Percentiles rank a stretch among this genome's conserved stretches.
phyloP scores from a whole-genome alignment of 2,797 vertebrate species.

The Hypotaenidia okinawae region DNA sequence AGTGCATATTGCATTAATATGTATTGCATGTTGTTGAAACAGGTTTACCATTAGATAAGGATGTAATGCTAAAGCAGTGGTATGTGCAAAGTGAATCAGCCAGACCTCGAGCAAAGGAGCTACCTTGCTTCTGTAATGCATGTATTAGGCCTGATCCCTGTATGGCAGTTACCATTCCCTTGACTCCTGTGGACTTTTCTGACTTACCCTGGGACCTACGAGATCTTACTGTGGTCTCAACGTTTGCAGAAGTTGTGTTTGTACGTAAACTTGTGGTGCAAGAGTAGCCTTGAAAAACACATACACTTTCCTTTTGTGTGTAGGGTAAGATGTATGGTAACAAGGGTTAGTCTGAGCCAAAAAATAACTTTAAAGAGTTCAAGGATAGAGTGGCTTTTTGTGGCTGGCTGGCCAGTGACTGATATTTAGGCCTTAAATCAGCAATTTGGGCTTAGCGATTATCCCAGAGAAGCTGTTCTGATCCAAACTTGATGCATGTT shows the following conservation, averaged over 20 bases:
- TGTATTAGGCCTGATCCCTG: slow-evolving; percentile 49
- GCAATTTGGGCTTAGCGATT: slow-evolving; percentile 55
- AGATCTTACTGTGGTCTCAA: slow-evolving; percentile 14
- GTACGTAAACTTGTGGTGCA: slow-evolving; percentile 36
- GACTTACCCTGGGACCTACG: background rate
- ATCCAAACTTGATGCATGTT: slow-evolving; percentile 66
- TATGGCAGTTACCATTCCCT: slow-evolving; percentile 28
- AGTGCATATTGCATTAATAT: slow-evolving; percentile 74
- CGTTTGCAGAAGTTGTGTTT: slow-evolving; percentile 47
- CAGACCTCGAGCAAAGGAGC: slow-evolving; percentile 52
- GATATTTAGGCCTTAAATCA: slow-evolving; percentile 66
- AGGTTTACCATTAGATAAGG: slow-evolving; percentile 63
- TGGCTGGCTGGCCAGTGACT: slow-evolving; percentile 67
- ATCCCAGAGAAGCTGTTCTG: slow-evolving; percentile 64
- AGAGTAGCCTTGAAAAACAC: slow-evolving; percentile 50
- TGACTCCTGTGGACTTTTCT: slow-evolving; percentile 46
- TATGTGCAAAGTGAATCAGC: slow-evolving; percentile 51
- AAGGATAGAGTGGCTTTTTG: slow-evolving; percentile 47
- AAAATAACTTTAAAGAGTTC: slow-evolving; percentile 48
- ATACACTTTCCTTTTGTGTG: slow-evolving; percentile 45
- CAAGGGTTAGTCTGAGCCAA: slow-evolving; percentile 57
- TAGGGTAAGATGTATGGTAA: slow-evolving; percentile 40
- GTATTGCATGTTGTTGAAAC: slow-evolving; percentile 71
- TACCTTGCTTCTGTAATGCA: slow-evolving; percentile 56
- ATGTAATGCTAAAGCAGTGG: slow-evolving; percentile 51